Percentiles rank a stretch among this genome's conserved stretches.
These are phyloP conservation scores for Hemibagrus wyckioides DNA, from an alignment of 2,113 vertebrate species.

Conservation along the genomic window DNA sequence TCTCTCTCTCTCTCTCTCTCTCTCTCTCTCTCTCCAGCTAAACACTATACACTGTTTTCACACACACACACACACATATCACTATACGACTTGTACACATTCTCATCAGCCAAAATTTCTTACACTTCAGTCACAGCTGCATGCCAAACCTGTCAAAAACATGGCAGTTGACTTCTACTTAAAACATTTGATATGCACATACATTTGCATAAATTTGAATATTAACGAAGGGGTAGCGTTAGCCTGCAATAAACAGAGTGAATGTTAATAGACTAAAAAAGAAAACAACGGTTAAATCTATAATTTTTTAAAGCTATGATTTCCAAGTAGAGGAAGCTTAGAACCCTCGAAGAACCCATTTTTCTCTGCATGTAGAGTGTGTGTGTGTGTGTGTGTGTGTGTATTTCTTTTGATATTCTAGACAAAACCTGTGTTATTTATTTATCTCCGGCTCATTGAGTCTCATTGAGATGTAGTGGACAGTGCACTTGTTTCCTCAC, in stretches of 20 bases:
- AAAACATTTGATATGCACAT: neutral
- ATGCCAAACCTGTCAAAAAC: neutral
- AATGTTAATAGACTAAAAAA: neutral
- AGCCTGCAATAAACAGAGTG: neutral
- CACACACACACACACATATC: constrained; percentile 1
- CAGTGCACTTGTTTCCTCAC: neutral
- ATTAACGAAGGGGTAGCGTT: neutral
- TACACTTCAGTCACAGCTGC: neutral
- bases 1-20: too few species aligned
- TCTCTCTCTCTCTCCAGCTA: neutral
- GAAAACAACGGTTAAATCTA: neutral
- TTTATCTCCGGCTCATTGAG: neutral
- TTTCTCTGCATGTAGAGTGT: neutral
- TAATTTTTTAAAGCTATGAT: neutral
- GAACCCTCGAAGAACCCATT: neutral
- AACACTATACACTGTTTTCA: neutral
- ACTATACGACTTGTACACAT: neutral
- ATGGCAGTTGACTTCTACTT: neutral
- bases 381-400: neutral
- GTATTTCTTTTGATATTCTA: too few species aligned
- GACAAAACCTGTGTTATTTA: neutral
- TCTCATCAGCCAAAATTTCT: neutral
- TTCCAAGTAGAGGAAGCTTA: neutral
- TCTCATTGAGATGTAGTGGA: neutral
- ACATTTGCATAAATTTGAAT: neutral